Conservation (phyloP, 2,888 invertebrate genomes). For the Drosophila pseudotalamancana region DNA sequence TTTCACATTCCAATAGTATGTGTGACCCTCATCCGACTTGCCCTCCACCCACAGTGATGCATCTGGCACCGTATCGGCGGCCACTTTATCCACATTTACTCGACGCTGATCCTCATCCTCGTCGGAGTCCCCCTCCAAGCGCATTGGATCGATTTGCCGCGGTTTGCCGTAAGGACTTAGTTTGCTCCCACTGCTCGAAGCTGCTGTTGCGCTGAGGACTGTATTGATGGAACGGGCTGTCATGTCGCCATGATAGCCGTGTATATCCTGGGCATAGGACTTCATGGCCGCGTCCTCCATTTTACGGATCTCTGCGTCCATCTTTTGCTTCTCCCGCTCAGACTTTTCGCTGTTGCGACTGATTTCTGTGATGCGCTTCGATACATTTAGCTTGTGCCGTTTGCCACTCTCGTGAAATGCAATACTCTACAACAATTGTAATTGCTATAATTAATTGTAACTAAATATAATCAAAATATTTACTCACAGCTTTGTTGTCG, state of each 20-base stretch:
- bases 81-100: constrained; percentile 73
- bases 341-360: constrained; percentile 93
- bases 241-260: constrained; percentile 78
- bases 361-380: constrained; percentile 92
- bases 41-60: constrained; percentile 91
- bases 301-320: constrained; percentile 91
- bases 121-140: constrained; percentile 81
- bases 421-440: constrained; percentile 89
- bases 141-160: constrained; percentile 82
- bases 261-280: constrained; percentile 94
- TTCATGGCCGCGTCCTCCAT: constrained; percentile 96
- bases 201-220: constrained; percentile 78
- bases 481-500: constrained; percentile 94
- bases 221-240: constrained; percentile 81
- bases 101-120: constrained; percentile 77
- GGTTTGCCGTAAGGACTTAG: constrained; percentile 81
- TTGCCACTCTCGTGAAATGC: constrained; percentile 98
- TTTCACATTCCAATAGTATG: constrained; percentile 94
- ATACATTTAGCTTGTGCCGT: constrained; percentile 95
- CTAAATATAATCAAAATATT: not conserved
- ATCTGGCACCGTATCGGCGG: constrained; percentile 73
- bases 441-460: not conserved
- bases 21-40: constrained; percentile 89
- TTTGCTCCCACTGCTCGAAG: constrained; percentile 86
- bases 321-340: constrained; percentile 90